A percentile compares a stretch with the other conserved stretches of the same genome.
These are phyloP conservation scores for Gerris buenoi DNA, from an alignment of 1,140 invertebrate species.

Conservation along the genomic window DNA sequence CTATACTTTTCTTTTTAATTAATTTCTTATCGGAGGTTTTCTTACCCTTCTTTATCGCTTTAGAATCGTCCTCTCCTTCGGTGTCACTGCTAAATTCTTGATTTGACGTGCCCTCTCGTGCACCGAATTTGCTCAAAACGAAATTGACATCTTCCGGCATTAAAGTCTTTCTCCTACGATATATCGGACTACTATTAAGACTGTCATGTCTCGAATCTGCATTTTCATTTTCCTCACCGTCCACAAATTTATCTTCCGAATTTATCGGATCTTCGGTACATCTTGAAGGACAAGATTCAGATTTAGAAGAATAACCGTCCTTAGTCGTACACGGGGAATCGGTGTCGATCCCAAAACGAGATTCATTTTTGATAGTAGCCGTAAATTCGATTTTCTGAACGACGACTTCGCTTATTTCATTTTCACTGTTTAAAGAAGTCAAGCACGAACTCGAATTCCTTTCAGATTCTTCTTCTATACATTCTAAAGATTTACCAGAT, in stretches of 20 bases:
- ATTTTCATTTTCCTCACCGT: neutral
- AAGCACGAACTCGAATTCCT: conserved; percentile 32
- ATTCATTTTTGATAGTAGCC: neutral
- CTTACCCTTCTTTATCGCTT: too few relatives aligned
- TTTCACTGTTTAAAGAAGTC: conserved; percentile 25
- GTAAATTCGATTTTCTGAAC: conserved; percentile 29
- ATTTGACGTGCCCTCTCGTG: too few relatives aligned
- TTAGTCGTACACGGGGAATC: neutral
- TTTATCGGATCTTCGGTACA: neutral
- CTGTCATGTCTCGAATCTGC: neutral
- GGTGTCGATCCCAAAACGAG: neutral
- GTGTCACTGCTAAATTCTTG: neutral
- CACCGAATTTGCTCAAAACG: neutral
- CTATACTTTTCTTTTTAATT: conserved; percentile 3
- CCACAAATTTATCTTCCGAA: neutral
- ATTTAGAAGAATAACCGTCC: neutral
- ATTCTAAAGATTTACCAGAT: conserved; percentile 39
- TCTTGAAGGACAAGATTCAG: neutral
- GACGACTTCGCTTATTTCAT: conserved; percentile 35
- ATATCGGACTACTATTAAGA: neutral
- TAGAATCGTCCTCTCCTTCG: neutral
- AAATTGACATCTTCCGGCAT: neutral
- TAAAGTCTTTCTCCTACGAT: neutral
- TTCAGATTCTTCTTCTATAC: conserved; percentile 42
- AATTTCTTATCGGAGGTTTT: too few relatives aligned